These are phyloP conservation scores for Salvelinus alpinus DNA, from an alignment of 2,113 vertebrate species.

Conservation along the genomic window DNA sequence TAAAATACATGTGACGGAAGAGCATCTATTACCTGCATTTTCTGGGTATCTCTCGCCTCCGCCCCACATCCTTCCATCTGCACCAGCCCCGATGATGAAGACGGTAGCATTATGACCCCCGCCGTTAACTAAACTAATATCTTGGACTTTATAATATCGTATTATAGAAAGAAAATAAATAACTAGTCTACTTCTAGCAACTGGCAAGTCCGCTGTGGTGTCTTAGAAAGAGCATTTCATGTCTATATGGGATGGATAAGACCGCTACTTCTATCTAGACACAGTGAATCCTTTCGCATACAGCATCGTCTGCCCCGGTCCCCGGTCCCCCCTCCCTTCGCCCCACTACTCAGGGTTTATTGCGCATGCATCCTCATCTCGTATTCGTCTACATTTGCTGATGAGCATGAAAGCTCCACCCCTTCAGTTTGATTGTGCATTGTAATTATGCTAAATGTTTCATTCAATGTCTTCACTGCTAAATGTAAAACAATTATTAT, in stretches of 20 bases:
- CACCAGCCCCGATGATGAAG: conserved; percentile 54
- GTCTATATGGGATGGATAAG: conserved; percentile 37
- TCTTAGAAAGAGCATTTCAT: background rate
- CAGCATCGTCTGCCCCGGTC: conserved; percentile 46
- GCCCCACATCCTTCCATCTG: conserved; percentile 54
- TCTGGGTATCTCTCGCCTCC: conserved; percentile 54
- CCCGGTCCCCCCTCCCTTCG: conserved; percentile 6
- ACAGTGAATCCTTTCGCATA: conserved; percentile 5
- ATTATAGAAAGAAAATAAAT: background rate
- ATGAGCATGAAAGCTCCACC: background rate
- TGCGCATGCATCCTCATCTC: background rate
- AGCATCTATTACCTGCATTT: conserved; percentile 68
- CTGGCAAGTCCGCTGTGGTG: background rate
- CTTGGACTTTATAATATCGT: background rate
- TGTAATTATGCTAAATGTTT: background rate
- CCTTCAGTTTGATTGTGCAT: background rate
- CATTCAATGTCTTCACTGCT: background rate
- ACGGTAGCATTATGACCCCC: conserved; percentile 51
- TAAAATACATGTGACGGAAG: background rate
- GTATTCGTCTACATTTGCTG: background rate
- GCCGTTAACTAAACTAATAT: background rate
- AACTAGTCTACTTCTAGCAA: background rate
- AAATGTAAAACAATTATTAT: background rate
- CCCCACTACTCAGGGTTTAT: conserved; percentile 3
- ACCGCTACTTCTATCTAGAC: conserved; percentile 28